phyloP scores from a whole-genome alignment of 1,140 invertebrate genomes.

The Drosophila equinoxialis region DNA sequence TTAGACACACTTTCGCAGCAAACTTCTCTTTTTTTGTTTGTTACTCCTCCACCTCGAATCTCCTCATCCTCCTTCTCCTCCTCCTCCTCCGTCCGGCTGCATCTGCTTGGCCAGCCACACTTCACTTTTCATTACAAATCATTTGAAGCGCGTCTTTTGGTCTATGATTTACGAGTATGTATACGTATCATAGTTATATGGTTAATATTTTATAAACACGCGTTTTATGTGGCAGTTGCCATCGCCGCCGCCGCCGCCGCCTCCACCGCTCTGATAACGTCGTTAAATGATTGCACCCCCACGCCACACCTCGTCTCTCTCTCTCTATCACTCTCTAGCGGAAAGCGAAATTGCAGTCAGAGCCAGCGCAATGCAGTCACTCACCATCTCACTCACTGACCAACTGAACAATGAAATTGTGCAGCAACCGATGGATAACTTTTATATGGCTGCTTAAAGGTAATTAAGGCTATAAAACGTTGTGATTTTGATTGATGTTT shows the following conservation, averaged over 20 bases:
- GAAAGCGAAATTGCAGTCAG: slow-evolving; percentile 61
- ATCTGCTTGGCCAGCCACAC: slow-evolving; percentile 48
- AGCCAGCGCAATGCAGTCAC: not conserved
- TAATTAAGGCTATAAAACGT: slow-evolving; percentile 78
- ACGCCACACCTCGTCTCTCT: too few relatives aligned
- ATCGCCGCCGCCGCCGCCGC: not conserved
- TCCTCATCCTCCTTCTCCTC: not conserved
- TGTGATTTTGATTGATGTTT: slow-evolving; percentile 75
- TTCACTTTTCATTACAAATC: slow-evolving; percentile 77
- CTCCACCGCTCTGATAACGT: slow-evolving; percentile 73
- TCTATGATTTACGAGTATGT: slow-evolving; percentile 20
- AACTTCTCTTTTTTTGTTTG: slow-evolving; percentile 4
- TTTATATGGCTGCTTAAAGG: slow-evolving; percentile 72
- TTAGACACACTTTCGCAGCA: slow-evolving; percentile 71
- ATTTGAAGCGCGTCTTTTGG: slow-evolving; percentile 36
- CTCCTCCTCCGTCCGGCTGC: not conserved
- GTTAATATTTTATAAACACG: slow-evolving; percentile 69
- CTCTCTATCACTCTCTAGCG: slow-evolving; percentile 1
- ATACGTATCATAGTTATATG: slow-evolving; percentile 14
- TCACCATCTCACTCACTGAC: slow-evolving; percentile 26
- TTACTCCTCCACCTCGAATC: not conserved
- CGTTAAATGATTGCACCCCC: slow-evolving; percentile 51
- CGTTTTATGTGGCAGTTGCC: slow-evolving; percentile 43
- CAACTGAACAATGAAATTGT: slow-evolving; percentile 61
- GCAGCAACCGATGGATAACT: slow-evolving; percentile 54